Evolutionary conservation across 2,797 vertebrate genomes (phyloP), one percentile per base, ranked within the genome.

Genomic region (Coregonus ussuriensis): DNA sequence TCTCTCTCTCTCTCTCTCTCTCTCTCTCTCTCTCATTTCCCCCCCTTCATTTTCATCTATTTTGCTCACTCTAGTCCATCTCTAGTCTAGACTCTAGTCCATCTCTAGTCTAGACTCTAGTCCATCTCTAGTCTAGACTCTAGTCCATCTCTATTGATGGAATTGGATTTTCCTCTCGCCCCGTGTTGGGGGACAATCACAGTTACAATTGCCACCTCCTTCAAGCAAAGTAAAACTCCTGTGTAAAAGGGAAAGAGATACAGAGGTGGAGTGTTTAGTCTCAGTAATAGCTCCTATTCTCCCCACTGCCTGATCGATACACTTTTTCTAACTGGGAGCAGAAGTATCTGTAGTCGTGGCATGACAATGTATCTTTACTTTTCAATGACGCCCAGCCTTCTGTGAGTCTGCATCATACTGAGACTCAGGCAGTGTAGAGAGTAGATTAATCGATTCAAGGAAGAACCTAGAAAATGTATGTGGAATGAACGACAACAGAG

Each of bases 101-200:
- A 25, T 25, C 25, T 25, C 25, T 25, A 25, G 25, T 25, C 25
- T 25, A 25, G 25, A 25, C 25, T 25, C 25, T 25, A 25, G 25
- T 25, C 25, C 25, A 25, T 25, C 25, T 25, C 25, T 25, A 25
- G 25, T 25, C 25, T 25, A 25, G 25, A 25, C 25, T 25, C 25
- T 25, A 25, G 25, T 25, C 25, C 25, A 11, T 62, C 18, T 89
- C 86, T 92, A 89, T 91, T 83, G 87, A 91, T 88, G 86, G 83
- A 91, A 92, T 92, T 92, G 87, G 88, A 91, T 91, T 91, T 92
- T 87, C 85, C 84, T 88, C 85, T 83, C 90, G 83, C 88, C 82
- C 87, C 79, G 83, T 63, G 4, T 18, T 15, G 83, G 87, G 85
- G 88, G 88, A 91, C 88, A 90, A 91, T 67, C 91, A 91, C 82